Conservation (phyloP, 2,888 invertebrate genomes). For the Agrotis exclamationis region DNA sequence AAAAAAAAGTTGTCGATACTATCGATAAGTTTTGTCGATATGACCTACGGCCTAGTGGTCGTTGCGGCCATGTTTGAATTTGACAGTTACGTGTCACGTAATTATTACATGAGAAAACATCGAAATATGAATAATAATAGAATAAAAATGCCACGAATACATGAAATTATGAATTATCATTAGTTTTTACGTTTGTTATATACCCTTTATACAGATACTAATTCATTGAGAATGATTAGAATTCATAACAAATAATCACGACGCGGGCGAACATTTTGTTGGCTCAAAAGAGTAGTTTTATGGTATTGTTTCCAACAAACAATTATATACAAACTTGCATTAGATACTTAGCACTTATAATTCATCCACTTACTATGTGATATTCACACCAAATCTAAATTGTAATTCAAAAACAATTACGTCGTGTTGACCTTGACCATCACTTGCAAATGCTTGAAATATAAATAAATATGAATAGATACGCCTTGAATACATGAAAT, state of each 20-base stretch:
- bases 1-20: not conserved
- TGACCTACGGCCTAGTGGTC: not conserved
- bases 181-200: not conserved
- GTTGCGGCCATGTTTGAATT: not conserved
- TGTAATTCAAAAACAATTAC: not conserved
- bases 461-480: not conserved
- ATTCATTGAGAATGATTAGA: not conserved
- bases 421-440: too few relatives aligned
- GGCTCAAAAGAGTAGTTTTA: not conserved
- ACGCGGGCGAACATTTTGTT: not conserved
- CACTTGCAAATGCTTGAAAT: not conserved
- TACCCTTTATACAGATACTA: not conserved
- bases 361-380: not conserved
- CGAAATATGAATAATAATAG: not conserved
- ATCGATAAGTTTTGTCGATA: not conserved
- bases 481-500: not conserved
- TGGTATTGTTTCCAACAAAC: not conserved
- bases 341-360: not conserved
- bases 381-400: not conserved
- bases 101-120: not conserved
- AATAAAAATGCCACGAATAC: not conserved
- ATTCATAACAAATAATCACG: not conserved
- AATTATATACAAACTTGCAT: not conserved
- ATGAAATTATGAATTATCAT: too few relatives aligned
- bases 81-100: not conserved